phyloP scores from a whole-genome alignment of 2,888 invertebrate genomes.

The Anoncus sp. region DNA sequence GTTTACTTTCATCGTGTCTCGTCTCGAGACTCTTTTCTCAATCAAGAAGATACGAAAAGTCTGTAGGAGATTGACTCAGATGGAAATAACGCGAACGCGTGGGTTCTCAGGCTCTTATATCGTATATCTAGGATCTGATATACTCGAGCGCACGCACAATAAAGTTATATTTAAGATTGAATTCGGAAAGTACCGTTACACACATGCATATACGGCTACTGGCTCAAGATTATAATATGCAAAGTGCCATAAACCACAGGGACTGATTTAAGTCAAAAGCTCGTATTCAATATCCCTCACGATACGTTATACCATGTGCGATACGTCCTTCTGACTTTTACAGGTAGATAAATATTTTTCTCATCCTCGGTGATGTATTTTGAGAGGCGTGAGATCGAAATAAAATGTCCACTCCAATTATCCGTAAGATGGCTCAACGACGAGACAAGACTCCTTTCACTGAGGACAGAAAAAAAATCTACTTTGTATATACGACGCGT shows the following conservation, averaged over 20 bases:
- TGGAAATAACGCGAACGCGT: slow-evolving; percentile 66
- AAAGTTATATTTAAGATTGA: slow-evolving; percentile 71
- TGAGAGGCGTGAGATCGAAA: no score
- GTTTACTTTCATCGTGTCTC: slow-evolving; percentile 17
- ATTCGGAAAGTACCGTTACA: slow-evolving; percentile 71
- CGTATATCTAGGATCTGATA: slow-evolving; percentile 67
- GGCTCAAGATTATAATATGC: slow-evolving; percentile 13
- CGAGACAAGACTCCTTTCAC: background rate
- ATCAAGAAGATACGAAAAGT: slow-evolving; percentile 36
- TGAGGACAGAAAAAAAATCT: slow-evolving; percentile 1
- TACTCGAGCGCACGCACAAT: slow-evolving; percentile 67
- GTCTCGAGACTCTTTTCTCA: slow-evolving; percentile 30
- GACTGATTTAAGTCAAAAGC: background rate
- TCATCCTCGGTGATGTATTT: no score
- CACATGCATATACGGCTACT: slow-evolving; percentile 5
- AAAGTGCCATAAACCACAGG: slow-evolving; percentile 6
- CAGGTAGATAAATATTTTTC: background rate
- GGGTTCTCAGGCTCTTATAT: slow-evolving; percentile 60
- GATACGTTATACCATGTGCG: background rate
- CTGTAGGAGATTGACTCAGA: slow-evolving; percentile 50
- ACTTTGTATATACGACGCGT: background rate
- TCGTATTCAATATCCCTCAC: background rate
- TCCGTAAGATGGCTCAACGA: no score
- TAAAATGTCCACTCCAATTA: no score
- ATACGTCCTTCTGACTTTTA: background rate